phyloP scores from a whole-genome alignment of 2,797 vertebrate species.

The Notamacropus eugenii region DNA sequence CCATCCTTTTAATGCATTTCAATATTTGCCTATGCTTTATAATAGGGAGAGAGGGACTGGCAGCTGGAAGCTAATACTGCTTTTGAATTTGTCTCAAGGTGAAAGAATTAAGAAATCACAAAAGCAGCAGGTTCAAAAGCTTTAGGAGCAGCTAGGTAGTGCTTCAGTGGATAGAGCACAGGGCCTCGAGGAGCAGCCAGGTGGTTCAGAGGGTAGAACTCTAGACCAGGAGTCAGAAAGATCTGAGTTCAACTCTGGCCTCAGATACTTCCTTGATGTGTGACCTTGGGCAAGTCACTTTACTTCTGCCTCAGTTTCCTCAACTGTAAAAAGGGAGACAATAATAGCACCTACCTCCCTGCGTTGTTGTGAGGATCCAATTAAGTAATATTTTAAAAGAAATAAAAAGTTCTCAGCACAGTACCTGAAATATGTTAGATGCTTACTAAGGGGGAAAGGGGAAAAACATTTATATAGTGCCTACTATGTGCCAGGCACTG shows the following conservation, averaged over 20 bases:
- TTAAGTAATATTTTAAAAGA: background rate
- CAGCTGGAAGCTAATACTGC: background rate
- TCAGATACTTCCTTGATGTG: background rate
- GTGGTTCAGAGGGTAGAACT: background rate
- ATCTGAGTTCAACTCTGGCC: background rate
- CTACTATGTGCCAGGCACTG: background rate
- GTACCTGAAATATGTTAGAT: background rate
- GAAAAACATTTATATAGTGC: background rate
- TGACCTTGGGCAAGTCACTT: background rate
- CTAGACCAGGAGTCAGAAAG: background rate
- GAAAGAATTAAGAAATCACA: constrained; percentile 41
- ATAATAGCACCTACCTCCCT: background rate
- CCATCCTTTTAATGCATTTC: background rate
- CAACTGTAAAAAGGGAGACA: background rate
- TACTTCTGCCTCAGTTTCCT: background rate
- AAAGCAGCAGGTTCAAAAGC: constrained; percentile 26
- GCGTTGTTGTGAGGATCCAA: background rate
- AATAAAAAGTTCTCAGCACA: background rate
- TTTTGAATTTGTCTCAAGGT: constrained; percentile 30
- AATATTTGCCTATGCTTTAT: background rate
- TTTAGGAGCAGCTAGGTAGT: background rate
- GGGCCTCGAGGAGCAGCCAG: background rate
- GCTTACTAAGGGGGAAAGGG: background rate
- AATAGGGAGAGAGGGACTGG: background rate
- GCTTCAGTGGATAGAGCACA: background rate